phyloP scores from a whole-genome alignment of 2,113 vertebrate genomes.

The Callipepla squamata region DNA sequence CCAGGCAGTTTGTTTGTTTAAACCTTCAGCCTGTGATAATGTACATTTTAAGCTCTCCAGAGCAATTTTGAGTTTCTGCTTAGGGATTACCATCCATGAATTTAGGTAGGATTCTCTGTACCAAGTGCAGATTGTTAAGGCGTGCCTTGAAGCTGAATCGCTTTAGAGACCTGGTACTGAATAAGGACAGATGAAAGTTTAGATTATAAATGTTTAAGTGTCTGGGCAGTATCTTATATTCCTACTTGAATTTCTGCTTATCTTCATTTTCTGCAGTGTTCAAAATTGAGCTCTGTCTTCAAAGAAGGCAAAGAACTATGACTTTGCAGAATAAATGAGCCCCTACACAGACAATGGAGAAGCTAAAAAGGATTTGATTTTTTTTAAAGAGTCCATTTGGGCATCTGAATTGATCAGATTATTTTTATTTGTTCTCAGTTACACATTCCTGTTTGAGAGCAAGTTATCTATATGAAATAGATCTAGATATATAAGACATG shows the following conservation, averaged over 20 bases:
- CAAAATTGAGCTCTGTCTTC: not conserved
- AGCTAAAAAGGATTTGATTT: not conserved
- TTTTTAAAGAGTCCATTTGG: not conserved
- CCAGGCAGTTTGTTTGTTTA: not conserved
- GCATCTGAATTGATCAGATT: not conserved
- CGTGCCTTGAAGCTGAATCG: not conserved
- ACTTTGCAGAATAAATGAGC: not conserved
- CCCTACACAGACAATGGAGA: not conserved
- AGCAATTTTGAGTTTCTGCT: not conserved
- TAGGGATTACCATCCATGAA: rapidly evolving
- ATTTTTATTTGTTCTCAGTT: conserved; percentile 18
- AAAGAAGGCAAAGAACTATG: not conserved
- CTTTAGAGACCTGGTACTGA: not conserved
- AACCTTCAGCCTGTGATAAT: not conserved
- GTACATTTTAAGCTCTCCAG: not conserved
- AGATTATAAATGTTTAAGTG: not conserved
- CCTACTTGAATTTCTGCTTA: not conserved
- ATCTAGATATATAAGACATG: too few relatives aligned
- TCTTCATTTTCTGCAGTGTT: not conserved
- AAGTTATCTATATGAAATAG: not conserved
- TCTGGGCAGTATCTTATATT: not conserved
- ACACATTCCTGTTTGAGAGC: not conserved
- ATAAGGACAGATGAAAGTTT: not conserved
- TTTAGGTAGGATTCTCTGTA: not conserved
- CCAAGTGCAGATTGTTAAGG: not conserved